A percentile compares a stretch with the other conserved stretches of the same genome.
Evolutionary conservation across 2,888 invertebrate genomes (phyloP).

Genomic region (Drosophila histrio): DNA sequence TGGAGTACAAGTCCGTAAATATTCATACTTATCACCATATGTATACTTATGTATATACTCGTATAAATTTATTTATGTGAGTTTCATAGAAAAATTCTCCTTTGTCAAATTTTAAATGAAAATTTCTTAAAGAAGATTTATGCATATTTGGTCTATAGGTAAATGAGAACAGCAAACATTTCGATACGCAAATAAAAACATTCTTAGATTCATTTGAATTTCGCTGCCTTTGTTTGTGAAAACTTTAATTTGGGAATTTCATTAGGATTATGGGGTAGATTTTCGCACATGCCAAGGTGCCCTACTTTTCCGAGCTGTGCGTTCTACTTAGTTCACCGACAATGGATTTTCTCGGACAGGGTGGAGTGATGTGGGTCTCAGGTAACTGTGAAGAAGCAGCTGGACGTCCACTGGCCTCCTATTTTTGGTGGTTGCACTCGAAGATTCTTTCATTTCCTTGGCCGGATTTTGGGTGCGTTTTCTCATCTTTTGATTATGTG

Average conservation of each 20-base stretch:
- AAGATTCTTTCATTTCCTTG: slow-evolving; percentile 31
- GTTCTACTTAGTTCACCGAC: slow-evolving; percentile 52
- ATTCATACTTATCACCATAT: not conserved
- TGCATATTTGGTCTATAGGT: slow-evolving; percentile 36
- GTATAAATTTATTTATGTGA: not conserved
- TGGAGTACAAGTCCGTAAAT: not conserved
- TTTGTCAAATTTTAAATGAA: slow-evolving; percentile 19
- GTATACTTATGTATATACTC: not conserved
- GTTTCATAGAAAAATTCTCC: not conserved
- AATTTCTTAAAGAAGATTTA: slow-evolving; percentile 51
- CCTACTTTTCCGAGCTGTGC: slow-evolving; percentile 21
- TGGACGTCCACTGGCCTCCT: slow-evolving; percentile 43
- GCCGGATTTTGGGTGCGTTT: slow-evolving; percentile 29
- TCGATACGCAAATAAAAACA: slow-evolving; percentile 75
- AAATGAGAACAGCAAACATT: slow-evolving; percentile 54
- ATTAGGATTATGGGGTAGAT: slow-evolving; percentile 69
- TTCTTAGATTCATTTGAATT: slow-evolving; percentile 51
- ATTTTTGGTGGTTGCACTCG: slow-evolving; percentile 33
- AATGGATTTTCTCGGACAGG: slow-evolving; percentile 39
- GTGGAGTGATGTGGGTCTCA: slow-evolving; percentile 41
- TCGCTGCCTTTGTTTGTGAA: slow-evolving; percentile 37
- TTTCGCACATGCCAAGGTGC: slow-evolving; percentile 66
- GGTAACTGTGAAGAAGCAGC: slow-evolving; percentile 50
- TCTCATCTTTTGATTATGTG: slow-evolving; percentile 45
- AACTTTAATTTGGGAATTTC: slow-evolving; percentile 56